Base-by-base conservation (phyloP, 2,113 vertebrate species). In the Pachycephala philippinensis region DNA sequence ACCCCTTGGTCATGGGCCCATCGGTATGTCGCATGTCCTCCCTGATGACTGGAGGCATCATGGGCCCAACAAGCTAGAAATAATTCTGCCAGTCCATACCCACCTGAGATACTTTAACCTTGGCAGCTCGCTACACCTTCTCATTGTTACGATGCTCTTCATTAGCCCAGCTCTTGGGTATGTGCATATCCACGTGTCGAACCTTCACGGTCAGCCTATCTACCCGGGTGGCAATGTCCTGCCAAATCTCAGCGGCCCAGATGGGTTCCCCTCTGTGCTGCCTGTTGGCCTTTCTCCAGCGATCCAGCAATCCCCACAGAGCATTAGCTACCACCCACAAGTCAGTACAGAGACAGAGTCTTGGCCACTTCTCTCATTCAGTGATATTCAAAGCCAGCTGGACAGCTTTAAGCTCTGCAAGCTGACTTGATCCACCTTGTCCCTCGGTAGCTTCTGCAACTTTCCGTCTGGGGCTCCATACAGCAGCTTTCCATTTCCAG, bases 171-270 rank as follows among this genome's bases (percentile, higher is more conserved):
- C n/a, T 56, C 26, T 16, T 49, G 42, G 19, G 42, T 63, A 40
- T 6, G 3, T 17, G 1, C 5, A 11, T 13, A 22, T 16, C 2
- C 2, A n/a, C 5, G 5, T 9, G n/a, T 35, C 5, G 2, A 17
- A 66, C 35, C 6, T 39, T 42, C 60, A 47, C 3, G 22, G 52
- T 49, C 42, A 65, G 30, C 13, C 22, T 65, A 24, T 85, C 60
- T n/a, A 56, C 10, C 39, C 1, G 0, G 24, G 15, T 1, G 13
- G 35, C 7, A 5, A 65, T 13, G 31, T 35, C 35, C 53, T 57
- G 24, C 60, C 68, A 63, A 42, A 84, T 63, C n/a, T 84, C 49
- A 45, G 57, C 18, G 2, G 57, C 49, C 14, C 49, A 54, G 7
- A 72, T 33, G 27, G 9, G 13, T 44, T 63, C 72, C 57, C 31